Evolutionary conservation across 2,888 invertebrate species (phyloP).

Genomic region (Cremastobaeus sp.): DNA sequence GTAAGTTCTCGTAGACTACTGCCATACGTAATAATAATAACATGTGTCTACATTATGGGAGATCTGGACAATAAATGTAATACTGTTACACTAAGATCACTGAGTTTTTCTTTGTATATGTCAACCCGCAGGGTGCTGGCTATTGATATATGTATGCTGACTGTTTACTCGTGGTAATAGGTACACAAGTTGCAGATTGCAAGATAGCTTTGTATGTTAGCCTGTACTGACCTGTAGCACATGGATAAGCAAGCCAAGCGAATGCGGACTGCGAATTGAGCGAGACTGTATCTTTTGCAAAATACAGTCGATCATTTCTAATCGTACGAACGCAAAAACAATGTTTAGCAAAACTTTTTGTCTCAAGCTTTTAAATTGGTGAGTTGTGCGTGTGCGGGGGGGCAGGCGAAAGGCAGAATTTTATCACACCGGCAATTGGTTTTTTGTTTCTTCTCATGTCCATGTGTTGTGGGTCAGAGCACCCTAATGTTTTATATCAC

Average conservation of each 20-base stretch:
- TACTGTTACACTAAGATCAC: slow-evolving; percentile 78
- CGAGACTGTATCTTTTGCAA: slow-evolving; percentile 46
- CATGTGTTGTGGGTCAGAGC: slow-evolving; percentile 79
- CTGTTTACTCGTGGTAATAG: slow-evolving; percentile 22
- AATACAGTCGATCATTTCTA: slow-evolving; percentile 30
- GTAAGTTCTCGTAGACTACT: slow-evolving; percentile 67
- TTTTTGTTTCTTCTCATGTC: slow-evolving; percentile 70
- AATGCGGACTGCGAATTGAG: slow-evolving; percentile 74
- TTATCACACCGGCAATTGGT: slow-evolving; percentile 48
- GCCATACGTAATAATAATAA: slow-evolving; percentile 64
- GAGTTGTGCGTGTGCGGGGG: slow-evolving; percentile 75
- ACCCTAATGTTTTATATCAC: slow-evolving; percentile 69
- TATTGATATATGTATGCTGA: slow-evolving; percentile 67
- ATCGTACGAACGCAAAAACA: slow-evolving; percentile 11
- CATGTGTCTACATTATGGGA: slow-evolving; percentile 72
- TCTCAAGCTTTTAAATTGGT: slow-evolving; percentile 64
- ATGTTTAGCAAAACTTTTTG: slow-evolving; percentile 23
- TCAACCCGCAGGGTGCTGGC: slow-evolving; percentile 77
- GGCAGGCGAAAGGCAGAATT: slow-evolving; percentile 64
- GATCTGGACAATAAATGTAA: slow-evolving; percentile 79
- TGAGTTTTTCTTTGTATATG: slow-evolving; percentile 78
- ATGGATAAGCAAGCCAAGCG: slow-evolving; percentile 77
- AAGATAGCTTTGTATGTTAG: slow-evolving; percentile 76
- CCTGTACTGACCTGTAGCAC: slow-evolving; percentile 79
- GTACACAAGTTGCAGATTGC: slow-evolving; percentile 35